Evolutionary conservation across 1,140 invertebrate species (phyloP), one percentile per base, ranked within the genome.

Genomic region (Grapholita molesta): DNA sequence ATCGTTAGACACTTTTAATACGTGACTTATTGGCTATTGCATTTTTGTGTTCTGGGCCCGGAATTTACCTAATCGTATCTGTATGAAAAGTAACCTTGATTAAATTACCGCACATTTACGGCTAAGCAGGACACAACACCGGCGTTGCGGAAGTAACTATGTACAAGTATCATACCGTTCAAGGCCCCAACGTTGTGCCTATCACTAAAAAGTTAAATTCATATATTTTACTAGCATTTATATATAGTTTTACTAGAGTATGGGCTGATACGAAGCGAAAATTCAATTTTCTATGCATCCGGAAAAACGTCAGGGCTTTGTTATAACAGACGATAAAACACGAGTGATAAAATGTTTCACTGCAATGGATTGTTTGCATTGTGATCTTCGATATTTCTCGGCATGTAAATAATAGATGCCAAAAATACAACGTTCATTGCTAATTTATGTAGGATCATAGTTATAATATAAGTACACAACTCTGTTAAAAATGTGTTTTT

Each of bases 261-360:
- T 48, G 18, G 12, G 21, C 42, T 21, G 53, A 23, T 24, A 24
- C 53, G 4, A 11, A 8, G 24, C 11, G 11, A 28, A 24, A 28
- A 57, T 28, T 57, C 53, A 57, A 57, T 57, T 57, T 24, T 25
- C 12, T 57, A 28, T 61, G 55, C 42, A 25, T 70, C 69, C 69
- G 69, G 66, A 67, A 69, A 74, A 68, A 38, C 38, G 64, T 70
- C 71, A 73, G 67, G 69, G 76, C 55, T 68, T 75, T 66, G 55
- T 61, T 61, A 61, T 55, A 2, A 12, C 53, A 25, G 11, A 48
- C 42, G 24, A 25, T 32, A 61, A 28, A 28, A 28, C 15, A 15
- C 28, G 24, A 61, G 25, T 61, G 0, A 28, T 76, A 73, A 71
- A 70, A 76, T 70, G 69, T 33, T 38, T 52, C 64, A 68, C 24